These are phyloP conservation scores for Sitta europaea DNA, from an alignment of 2,113 vertebrate genomes.

Conservation along the genomic window DNA sequence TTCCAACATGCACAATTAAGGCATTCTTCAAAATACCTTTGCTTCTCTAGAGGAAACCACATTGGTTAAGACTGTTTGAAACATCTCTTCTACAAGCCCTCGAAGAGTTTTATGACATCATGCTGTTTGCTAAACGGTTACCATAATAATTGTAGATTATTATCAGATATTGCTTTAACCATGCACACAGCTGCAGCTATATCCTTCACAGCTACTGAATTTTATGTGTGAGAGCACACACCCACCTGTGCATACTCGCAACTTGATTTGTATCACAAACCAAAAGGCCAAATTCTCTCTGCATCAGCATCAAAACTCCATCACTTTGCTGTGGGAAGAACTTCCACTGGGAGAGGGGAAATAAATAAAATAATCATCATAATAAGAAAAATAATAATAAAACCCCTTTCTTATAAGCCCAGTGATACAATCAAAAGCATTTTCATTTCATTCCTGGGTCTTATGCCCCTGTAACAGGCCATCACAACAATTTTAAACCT, in stretches of 20 bases:
- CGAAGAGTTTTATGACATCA: neutral
- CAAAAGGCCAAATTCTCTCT: neutral
- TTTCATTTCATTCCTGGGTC: neutral
- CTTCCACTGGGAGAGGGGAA: neutral
- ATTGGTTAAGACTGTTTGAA: neutral
- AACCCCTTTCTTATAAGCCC: neutral
- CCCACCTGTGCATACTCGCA: neutral
- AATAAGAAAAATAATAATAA: neutral
- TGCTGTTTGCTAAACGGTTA: neutral
- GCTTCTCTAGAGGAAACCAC: neutral
- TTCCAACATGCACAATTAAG: neutral
- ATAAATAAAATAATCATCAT: neutral
- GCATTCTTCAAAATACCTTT: neutral
- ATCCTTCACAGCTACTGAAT: conserved; percentile 3
- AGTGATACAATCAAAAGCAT: neutral
- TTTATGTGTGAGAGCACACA: neutral
- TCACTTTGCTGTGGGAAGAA: neutral
- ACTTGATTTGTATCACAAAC: neutral
- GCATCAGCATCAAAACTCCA: neutral
- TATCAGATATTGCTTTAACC: conserved; percentile 1
- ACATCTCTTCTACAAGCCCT: neutral
- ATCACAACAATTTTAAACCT: neutral
- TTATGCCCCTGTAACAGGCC: neutral
- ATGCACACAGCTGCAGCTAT: neutral
- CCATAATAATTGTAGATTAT: neutral